Evolutionary conservation across 2,113 vertebrate species (phyloP).

Genomic region (cat (Felis catus)): DNA sequence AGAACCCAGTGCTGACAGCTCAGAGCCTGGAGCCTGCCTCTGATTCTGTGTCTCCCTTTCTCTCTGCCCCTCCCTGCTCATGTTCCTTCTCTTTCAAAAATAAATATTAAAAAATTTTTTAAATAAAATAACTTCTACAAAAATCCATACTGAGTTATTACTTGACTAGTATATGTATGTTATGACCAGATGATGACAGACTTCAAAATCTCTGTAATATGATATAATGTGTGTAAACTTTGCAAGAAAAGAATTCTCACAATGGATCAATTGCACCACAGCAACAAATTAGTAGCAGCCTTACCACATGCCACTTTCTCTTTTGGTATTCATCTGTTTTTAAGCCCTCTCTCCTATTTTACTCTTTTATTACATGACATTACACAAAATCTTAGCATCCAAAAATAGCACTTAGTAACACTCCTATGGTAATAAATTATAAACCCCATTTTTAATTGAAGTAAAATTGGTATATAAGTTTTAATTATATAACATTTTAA

Average conservation of each 20-base stretch:
- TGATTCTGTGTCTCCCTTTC: too few species aligned
- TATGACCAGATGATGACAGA: neutral
- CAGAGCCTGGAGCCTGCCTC: too few species aligned
- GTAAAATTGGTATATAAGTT: neutral
- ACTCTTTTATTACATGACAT: slow-evolving; percentile 3
- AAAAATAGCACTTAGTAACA: slow-evolving; percentile 10
- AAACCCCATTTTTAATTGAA: neutral
- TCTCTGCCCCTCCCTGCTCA: too few species aligned
- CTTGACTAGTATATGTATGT: neutral
- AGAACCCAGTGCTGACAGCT: neutral
- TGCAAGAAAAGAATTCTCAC: neutral
- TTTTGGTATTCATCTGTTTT: neutral
- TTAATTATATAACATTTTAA: neutral
- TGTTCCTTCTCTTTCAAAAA: too few species aligned
- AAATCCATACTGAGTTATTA: neutral
- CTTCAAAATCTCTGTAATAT: neutral
- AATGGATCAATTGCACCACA: neutral
- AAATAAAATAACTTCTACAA: slow-evolving; percentile 45
- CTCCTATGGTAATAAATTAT: neutral
- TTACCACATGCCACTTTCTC: neutral
- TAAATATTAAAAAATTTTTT: neutral
- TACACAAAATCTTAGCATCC: slow-evolving; percentile 7
- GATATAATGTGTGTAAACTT: neutral
- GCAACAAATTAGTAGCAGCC: slow-evolving; percentile 10
- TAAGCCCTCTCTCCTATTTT: slow-evolving; percentile 5